Conservation (phyloP, 2,797 vertebrate species). For the Paedocypris micromegethes region DNA sequence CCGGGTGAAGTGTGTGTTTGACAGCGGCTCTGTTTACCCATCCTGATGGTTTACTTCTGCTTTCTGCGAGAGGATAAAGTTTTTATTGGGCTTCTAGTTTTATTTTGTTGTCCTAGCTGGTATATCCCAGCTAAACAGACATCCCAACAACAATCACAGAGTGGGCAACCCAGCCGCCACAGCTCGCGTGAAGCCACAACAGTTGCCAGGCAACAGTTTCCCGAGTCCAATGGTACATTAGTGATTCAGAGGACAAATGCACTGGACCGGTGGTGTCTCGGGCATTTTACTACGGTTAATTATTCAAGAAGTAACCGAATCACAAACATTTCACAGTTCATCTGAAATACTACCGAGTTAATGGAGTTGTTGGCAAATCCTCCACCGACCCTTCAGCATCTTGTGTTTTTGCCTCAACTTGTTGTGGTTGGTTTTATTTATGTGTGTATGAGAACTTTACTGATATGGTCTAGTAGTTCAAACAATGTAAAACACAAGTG, state of each 20-base stretch:
- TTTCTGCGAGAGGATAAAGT: not conserved
- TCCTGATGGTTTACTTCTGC: not conserved
- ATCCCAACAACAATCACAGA: constrained; percentile 49
- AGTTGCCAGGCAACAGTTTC: constrained; percentile 72
- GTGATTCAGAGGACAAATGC: constrained; percentile 53
- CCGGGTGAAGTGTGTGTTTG: constrained; percentile 47
- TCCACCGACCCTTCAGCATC: too few species aligned
- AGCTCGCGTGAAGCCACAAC: constrained; percentile 61
- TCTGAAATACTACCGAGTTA: constrained; percentile 17
- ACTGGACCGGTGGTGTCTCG: constrained; percentile 17
- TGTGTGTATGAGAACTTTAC: too few species aligned
- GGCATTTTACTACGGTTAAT: constrained; percentile 33
- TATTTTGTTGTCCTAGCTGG: constrained; percentile 13
- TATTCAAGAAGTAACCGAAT: constrained; percentile 28
- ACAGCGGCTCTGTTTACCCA: constrained; percentile 23
- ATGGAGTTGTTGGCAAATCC: not conserved
- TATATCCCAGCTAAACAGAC: constrained; percentile 51
- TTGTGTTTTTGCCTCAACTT: too few species aligned
- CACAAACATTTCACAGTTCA: constrained; percentile 20
- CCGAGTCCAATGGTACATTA: constrained; percentile 62
- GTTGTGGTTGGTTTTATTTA: too few species aligned
- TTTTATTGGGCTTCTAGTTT: too few species aligned
- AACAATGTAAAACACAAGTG: too few species aligned
- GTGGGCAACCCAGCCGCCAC: constrained; percentile 56
- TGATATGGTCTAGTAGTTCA: too few species aligned